These are phyloP conservation scores for Scaptomyza montana DNA, from an alignment of 1,140 invertebrate species.

Conservation along the genomic window DNA sequence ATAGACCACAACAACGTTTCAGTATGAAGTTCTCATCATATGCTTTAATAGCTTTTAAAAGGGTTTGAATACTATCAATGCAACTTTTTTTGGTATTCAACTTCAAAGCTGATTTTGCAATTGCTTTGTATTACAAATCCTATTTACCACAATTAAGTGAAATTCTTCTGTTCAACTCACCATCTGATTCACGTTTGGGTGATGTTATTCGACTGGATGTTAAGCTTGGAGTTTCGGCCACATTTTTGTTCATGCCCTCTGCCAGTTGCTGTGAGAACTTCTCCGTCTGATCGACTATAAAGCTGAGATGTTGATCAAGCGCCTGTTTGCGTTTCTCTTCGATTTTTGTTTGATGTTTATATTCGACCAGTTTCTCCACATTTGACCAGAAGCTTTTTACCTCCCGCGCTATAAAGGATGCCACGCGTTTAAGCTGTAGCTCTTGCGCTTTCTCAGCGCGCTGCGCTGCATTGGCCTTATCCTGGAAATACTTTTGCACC, in stretches of 20 bases:
- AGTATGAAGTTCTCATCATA: slow-evolving; percentile 72
- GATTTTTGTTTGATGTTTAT: slow-evolving; percentile 95
- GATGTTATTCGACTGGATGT: slow-evolving; percentile 84
- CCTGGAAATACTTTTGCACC: slow-evolving; percentile 98
- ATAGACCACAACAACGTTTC: slow-evolving; percentile 77
- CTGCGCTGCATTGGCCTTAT: slow-evolving; percentile 94
- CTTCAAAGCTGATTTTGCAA: too few relatives aligned
- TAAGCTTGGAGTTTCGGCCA: slow-evolving; percentile 68
- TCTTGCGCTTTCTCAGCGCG: slow-evolving; percentile 96
- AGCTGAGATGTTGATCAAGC: slow-evolving; percentile 98
- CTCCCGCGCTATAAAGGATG: slow-evolving; percentile 95
- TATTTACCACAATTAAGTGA: too few relatives aligned
- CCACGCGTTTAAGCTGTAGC: slow-evolving; percentile 92
- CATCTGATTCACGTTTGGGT: slow-evolving; percentile 84
- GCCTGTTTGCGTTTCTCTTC: slow-evolving; percentile 98
- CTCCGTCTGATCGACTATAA: slow-evolving; percentile 99
- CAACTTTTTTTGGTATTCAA: too few relatives aligned
- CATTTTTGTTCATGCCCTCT: slow-evolving; percentile 88
- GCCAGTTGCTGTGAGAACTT: slow-evolving; percentile 97
- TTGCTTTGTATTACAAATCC: too few relatives aligned
- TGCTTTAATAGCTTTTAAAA: slow-evolving; percentile 8
- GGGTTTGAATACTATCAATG: not conserved
- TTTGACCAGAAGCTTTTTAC: slow-evolving; percentile 98
- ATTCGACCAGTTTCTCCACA: slow-evolving; percentile 98
- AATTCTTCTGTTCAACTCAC: slow-evolving; percentile 71